A percentile compares a stretch with the other conserved stretches of the same genome.
These are phyloP conservation scores for Nycticebus coucang DNA, from an alignment of 2,113 vertebrate genomes.

Conservation along the genomic window DNA sequence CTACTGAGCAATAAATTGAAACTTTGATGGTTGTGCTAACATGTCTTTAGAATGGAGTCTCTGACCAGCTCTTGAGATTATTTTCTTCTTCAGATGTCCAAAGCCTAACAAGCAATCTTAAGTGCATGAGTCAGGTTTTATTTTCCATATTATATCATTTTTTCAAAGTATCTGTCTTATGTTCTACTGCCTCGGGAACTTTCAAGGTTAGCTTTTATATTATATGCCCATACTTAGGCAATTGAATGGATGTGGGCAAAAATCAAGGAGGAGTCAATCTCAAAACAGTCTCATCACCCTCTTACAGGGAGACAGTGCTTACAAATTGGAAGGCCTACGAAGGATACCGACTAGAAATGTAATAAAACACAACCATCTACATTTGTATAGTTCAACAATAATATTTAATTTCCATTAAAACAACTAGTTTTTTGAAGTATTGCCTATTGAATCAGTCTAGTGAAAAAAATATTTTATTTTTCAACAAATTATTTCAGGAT, in stretches of 20 bases:
- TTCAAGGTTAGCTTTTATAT: not conserved
- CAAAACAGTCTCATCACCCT: not conserved
- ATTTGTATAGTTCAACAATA: not conserved
- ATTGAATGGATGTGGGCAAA: not conserved
- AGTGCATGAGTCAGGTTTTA: not conserved
- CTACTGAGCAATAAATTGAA: not conserved
- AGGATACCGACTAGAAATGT: not conserved
- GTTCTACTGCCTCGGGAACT: not conserved
- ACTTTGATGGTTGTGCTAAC: not conserved
- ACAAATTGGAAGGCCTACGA: not conserved
- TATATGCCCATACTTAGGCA: not conserved
- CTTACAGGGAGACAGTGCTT: not conserved
- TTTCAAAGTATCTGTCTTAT: not conserved
- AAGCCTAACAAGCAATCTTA: not conserved
- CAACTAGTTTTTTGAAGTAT: not conserved
- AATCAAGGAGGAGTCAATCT: not conserved
- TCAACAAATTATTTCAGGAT: not conserved
- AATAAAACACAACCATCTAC: not conserved
- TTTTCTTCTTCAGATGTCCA: not conserved
- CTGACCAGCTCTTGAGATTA: not conserved
- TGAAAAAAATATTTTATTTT: slow-evolving; percentile 38
- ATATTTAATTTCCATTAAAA: slow-evolving; percentile 24
- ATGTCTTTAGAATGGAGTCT: not conserved
- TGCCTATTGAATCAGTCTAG: not conserved
- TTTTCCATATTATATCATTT: not conserved